A percentile compares a stretch with the other conserved stretches of the same genome.
phyloP scores from a whole-genome alignment of 2,797 vertebrate genomes.

The Coregonus ussuriensis region DNA sequence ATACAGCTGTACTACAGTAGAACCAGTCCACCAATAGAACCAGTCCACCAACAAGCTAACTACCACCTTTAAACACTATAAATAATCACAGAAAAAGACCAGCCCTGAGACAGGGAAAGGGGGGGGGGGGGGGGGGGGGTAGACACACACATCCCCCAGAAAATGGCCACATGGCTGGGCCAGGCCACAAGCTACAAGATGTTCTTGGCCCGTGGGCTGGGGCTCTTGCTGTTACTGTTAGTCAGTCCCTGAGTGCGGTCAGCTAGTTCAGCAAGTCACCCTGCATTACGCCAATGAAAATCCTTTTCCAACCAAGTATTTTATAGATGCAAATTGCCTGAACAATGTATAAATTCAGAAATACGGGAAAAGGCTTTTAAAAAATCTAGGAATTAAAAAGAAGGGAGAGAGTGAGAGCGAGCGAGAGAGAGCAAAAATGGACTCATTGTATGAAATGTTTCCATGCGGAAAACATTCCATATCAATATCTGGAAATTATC shows the following conservation, averaged over 20 bases:
- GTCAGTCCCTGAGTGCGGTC: slow-evolving; percentile 43
- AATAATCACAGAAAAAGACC: slow-evolving; percentile 25
- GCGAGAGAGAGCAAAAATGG: background rate
- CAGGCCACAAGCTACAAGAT: slow-evolving; percentile 66
- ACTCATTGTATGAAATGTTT: background rate
- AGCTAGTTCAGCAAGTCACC: slow-evolving; percentile 41
- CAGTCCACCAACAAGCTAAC: slow-evolving; percentile 9
- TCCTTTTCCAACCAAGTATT: slow-evolving; percentile 31
- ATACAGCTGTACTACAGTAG: slow-evolving; percentile 29
- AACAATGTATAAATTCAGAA: slow-evolving; percentile 12
- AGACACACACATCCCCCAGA: background rate
- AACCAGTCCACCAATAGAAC: slow-evolving; percentile 38
- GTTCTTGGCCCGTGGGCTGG: slow-evolving; percentile 51
- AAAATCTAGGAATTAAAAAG: background rate
- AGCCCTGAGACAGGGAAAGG: slow-evolving; percentile 39
- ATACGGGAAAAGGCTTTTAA: background rate
- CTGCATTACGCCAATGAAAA: slow-evolving; percentile 7
- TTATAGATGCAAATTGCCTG: slow-evolving; percentile 26
- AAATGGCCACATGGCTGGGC: slow-evolving; percentile 52
- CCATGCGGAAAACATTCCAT: background rate
- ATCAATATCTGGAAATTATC: background rate
- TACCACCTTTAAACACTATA: slow-evolving; percentile 4
- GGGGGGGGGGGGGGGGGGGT: slow-evolving; percentile 6
- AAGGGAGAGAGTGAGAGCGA: background rate
- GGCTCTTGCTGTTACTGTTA: slow-evolving; percentile 53